Evolutionary conservation across 2,888 invertebrate species (phyloP).

Genomic region (Smittia sp.): DNA sequence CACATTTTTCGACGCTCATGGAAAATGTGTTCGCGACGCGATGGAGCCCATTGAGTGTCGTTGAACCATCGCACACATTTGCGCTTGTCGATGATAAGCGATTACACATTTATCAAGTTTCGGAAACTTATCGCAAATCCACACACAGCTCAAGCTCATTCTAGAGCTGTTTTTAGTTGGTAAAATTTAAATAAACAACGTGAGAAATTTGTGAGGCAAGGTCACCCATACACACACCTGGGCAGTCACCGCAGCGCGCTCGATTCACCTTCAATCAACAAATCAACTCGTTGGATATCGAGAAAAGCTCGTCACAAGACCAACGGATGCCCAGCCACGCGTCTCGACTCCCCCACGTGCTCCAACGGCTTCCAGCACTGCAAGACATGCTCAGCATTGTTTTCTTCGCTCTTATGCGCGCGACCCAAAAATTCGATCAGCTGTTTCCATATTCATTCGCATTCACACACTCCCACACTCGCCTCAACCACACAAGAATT

Average conservation of each 20-base stretch:
- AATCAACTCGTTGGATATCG: too few species aligned
- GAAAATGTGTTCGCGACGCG: neutral
- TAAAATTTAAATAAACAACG: neutral
- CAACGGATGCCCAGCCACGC: neutral
- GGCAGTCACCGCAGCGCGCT: neutral
- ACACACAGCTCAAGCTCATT: neutral
- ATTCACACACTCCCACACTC: neutral
- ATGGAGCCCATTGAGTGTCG: neutral
- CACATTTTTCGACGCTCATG: too few species aligned
- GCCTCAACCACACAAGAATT: neutral
- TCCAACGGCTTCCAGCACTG: too few species aligned
- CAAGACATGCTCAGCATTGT: too few species aligned
- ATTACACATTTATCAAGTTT: neutral
- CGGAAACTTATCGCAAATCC: neutral
- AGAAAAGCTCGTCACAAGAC: neutral
- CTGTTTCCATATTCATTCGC: neutral
- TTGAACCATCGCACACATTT: neutral
- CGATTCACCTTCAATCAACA: neutral
- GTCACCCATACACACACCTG: neutral
- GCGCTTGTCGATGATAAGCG: neutral
- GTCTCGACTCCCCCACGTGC: neutral
- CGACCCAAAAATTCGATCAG: constrained; percentile 4
- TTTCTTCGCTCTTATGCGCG: neutral
- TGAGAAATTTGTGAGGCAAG: neutral
- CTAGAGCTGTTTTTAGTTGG: neutral